phyloP scores from a whole-genome alignment of 2,113 vertebrate species.

The Planiliza haematocheilus region DNA sequence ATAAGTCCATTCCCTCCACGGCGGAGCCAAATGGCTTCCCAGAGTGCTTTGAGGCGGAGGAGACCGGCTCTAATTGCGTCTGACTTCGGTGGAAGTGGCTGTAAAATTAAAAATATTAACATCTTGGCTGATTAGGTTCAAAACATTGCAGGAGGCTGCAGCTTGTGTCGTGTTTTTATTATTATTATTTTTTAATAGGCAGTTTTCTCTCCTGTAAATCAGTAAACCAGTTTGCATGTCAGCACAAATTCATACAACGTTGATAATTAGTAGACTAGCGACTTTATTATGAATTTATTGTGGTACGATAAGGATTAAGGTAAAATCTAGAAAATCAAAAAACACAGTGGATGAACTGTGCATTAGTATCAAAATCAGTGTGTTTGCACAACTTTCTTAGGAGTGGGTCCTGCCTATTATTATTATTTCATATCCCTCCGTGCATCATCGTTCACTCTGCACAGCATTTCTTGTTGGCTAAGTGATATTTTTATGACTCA shows the following conservation, averaged over 20 bases:
- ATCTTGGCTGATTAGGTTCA: slow-evolving; percentile 42
- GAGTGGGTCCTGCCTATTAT: no score
- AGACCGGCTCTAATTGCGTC: slow-evolving; percentile 40
- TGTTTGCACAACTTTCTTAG: no score
- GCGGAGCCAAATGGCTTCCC: slow-evolving; percentile 52
- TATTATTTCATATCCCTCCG: no score
- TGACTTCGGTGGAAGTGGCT: slow-evolving; percentile 32
- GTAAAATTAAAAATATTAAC: slow-evolving; percentile 58
- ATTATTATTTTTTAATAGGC: slow-evolving; percentile 16
- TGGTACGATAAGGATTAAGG: no score
- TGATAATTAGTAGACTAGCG: no score
- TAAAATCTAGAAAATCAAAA: no score
- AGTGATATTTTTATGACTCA: slow-evolving; percentile 66
- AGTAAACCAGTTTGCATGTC: slow-evolving; percentile 26
- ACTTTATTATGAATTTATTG: no score
- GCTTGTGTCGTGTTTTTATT: slow-evolving; percentile 14
- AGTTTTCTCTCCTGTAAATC: slow-evolving; percentile 36
- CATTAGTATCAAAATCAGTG: no score
- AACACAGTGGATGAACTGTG: no score
- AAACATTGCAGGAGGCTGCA: slow-evolving; percentile 51
- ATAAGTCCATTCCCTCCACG: slow-evolving; percentile 49
- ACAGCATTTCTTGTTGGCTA: slow-evolving; percentile 28
- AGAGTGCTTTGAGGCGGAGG: slow-evolving; percentile 41
- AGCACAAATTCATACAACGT: slow-evolving; percentile 45
- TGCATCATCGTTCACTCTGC: slow-evolving; percentile 25